Evolutionary conservation across 2,113 vertebrate genomes (phyloP), one percentile per base, ranked within the genome.

Genomic region (Anolis sagrei): DNA sequence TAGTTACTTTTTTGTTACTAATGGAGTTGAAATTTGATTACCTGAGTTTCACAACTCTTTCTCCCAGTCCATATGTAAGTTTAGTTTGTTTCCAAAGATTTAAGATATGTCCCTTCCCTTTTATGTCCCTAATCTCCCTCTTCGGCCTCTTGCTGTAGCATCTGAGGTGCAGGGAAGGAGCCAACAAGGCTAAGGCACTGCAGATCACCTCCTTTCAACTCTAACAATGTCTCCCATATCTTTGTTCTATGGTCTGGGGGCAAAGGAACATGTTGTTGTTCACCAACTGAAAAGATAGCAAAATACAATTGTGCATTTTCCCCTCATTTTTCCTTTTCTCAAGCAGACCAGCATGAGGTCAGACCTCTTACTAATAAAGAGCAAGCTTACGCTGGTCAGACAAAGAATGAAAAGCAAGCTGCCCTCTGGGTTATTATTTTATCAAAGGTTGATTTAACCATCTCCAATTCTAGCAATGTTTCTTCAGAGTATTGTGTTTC

Each of bases 361-460:
- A 18, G 7, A 0, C 0, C 16, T 19, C 1, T 68, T 79, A 0
- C 61, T 0, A 78, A 7, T 1, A 2, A 69, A 72, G 25, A 0
- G 23, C 48, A 72, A 76, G 66, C 78, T 88, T 81, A 54, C 68
- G 68, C 27, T 58, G 75, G 62, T 36, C 80, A 77, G 80, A 76
- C 74, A 82, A 87, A 34, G 81, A 79, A 73, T 74, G 69, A 79
- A 83, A 69, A 87, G 75, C 69, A 34, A 79, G 75, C 54, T 87
- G 76, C 81, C 81, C 81, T 87, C 76, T 83, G 76, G 76, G 81
- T 74, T 83, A 73, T 68, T 74, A 29, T 87, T 79, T 79, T 79
- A 87, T 87, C 81, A 74, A 87, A 83, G 76, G 75, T 79, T 83
- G 86, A 87, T 87, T 87, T 87, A 87, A 87, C 81, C 58, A 4